Conservation (phyloP, 2,797 vertebrate species). For the Chromis chromis region DNA sequence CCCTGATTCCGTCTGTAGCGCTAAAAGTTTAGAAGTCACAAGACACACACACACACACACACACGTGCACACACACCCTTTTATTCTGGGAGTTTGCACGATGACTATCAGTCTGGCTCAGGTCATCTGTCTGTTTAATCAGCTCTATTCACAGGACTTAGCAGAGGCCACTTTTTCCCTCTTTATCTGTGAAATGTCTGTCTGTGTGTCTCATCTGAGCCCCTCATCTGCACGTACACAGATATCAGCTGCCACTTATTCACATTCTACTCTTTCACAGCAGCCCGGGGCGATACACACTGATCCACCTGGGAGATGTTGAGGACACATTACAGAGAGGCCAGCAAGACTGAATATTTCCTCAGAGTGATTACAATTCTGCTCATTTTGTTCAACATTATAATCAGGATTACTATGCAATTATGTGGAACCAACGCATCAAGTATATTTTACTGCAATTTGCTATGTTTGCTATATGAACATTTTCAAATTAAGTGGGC, state of each 20-base stretch:
- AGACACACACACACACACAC: slow-evolving; percentile 13
- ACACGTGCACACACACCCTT: slow-evolving; percentile 1
- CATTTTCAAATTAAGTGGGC: slow-evolving; percentile 30
- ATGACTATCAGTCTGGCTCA: slow-evolving; percentile 55
- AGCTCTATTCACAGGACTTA: slow-evolving; percentile 42
- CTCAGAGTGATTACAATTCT: neutral
- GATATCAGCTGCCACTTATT: slow-evolving; percentile 48
- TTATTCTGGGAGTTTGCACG: slow-evolving; percentile 9
- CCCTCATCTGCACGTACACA: slow-evolving; percentile 10
- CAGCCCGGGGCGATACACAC: slow-evolving; percentile 1
- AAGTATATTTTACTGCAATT: neutral
- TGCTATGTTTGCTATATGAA: neutral
- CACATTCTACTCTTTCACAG: slow-evolving; percentile 32
- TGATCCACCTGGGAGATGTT: slow-evolving; percentile 31
- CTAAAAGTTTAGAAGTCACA: slow-evolving; percentile 36
- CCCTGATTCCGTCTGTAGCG: slow-evolving; percentile 26
- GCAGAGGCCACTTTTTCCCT: slow-evolving; percentile 30
- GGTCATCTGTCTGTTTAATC: slow-evolving; percentile 59
- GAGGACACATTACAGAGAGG: slow-evolving; percentile 8
- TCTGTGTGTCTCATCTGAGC: slow-evolving; percentile 29
- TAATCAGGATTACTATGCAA: slow-evolving; percentile 7
- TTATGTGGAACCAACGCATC: slow-evolving; percentile 7
- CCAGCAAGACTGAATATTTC: slow-evolving; percentile 19
- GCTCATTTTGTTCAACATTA: slow-evolving; percentile 9
- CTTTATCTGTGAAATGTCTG: slow-evolving; percentile 47